phyloP scores from a whole-genome alignment of 2,113 vertebrate genomes.

The Dascyllus trimaculatus region DNA sequence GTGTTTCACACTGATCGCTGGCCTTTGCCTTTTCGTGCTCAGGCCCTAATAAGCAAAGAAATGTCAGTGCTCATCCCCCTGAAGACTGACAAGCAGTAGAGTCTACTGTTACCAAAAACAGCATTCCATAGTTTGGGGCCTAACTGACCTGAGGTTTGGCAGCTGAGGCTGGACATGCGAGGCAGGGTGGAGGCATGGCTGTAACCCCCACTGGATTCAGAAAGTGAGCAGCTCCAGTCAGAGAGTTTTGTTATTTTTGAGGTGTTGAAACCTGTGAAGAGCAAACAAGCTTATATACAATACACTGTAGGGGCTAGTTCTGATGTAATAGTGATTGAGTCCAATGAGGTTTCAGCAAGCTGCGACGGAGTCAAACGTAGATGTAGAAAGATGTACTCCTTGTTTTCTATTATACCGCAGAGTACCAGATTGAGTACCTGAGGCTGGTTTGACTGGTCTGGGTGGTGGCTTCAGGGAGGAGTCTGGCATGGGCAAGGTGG shows the following conservation, averaged over 20 bases:
- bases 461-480: slow-evolving; percentile 72
- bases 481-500: slow-evolving; percentile 83
- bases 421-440: slow-evolving; percentile 51
- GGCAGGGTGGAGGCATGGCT: slow-evolving; percentile 81
- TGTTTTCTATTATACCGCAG: too few relatives aligned
- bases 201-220: slow-evolving; percentile 75
- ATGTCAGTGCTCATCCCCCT: too few relatives aligned
- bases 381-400: background rate
- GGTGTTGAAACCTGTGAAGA: slow-evolving; percentile 51
- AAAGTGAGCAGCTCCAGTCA: slow-evolving; percentile 83
- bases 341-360: background rate
- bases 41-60: background rate
- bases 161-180: slow-evolving; percentile 76
- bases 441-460: slow-evolving; percentile 68
- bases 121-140: too few relatives aligned
- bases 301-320: background rate
- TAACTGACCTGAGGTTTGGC: slow-evolving; percentile 57
- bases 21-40: too few relatives aligned
- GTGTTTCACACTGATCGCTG: too few relatives aligned
- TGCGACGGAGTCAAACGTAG: background rate
- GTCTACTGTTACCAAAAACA: too few relatives aligned
- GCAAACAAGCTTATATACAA: background rate
- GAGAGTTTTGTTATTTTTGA: slow-evolving; percentile 62
- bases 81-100: too few relatives aligned
- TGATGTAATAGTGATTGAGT: too few relatives aligned